Base-by-base conservation (phyloP, 2,888 invertebrate species). In the Oscheius sp. region DNA sequence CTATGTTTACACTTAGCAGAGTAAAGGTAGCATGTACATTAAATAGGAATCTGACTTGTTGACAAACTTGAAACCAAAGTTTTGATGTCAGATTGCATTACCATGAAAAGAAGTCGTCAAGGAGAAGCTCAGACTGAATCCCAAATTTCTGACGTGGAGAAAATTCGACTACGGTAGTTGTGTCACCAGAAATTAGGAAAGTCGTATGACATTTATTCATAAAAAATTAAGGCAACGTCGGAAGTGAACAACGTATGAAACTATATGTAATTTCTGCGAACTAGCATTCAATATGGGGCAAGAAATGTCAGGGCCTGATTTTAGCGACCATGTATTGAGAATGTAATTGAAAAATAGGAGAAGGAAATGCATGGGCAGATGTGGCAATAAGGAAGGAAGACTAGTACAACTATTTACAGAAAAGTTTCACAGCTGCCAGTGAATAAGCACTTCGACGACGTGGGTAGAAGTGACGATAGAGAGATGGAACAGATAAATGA, bases 271-370 rank as follows among this genome's bases (percentile, higher is more conserved):
- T n/a, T n/a, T n/a, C n/a, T n/a, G n/a, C n/a, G n/a, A n/a, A n/a
- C n/a, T n/a, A n/a, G n/a, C 17, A 6, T 48, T 48, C 25, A 25
- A 39, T n/a, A 17, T 27, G 50, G 50, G 64, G 64, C 64, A 64
- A 64, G 50, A 64, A 64, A 46, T 50, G 64, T 48, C 45, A 50
- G 64, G 23, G 50, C 48, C 48, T 64, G 64, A 50, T 50, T n/a
- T n/a, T 29, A 20, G 31, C 25, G 31, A 64, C 50, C 61, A 45
- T 61, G 61, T 61, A 61, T 55, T 55, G 20, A 33, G 37, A 37
- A n/a, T n/a, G n/a, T n/a, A n/a, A n/a, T n/a, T n/a, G n/a, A n/a
- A n/a, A n/a, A 27, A 6, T 4, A 29, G 5, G 55, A n/a, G 34
- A 55, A 34, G 55, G n/a, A 42, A 42, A 15, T 42, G 42, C n/a